Conservation (phyloP, 2,113 vertebrate genomes). For the Hemiscyllium ocellatum region DNA sequence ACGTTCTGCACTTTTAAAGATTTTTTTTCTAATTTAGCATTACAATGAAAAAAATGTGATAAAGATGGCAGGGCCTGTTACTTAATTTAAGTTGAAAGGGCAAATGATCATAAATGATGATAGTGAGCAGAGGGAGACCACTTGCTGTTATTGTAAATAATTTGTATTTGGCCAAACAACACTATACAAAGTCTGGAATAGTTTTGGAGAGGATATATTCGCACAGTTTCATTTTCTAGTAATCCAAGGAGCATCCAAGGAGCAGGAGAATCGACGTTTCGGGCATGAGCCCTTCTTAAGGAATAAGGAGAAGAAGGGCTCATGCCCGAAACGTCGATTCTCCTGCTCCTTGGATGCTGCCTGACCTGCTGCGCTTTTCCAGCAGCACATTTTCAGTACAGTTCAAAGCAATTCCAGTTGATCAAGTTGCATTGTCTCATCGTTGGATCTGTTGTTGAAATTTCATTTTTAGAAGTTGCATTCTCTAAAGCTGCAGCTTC, state of each 20-base stretch:
- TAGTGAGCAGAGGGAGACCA: neutral
- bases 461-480: neutral
- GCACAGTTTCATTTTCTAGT: neutral
- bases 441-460: neutral
- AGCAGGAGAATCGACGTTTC: too few relatives aligned
- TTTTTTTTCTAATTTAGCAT: conserved; percentile 12
- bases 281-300: too few relatives aligned
- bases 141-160: neutral
- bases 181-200: neutral
- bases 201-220: neutral
- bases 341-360: too few relatives aligned
- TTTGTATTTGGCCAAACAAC: neutral
- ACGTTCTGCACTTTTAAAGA: neutral
- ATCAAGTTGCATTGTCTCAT: neutral
- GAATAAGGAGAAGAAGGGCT: too few relatives aligned
- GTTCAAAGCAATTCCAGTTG: neutral
- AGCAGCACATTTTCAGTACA: too few relatives aligned
- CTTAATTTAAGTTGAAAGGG: conserved; percentile 25
- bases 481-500: neutral
- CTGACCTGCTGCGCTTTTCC: too few relatives aligned
- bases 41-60: neutral
- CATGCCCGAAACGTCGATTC: too few relatives aligned
- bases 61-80: neutral
- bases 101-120: conserved; percentile 22
- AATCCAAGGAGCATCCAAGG: too few relatives aligned